Evolutionary conservation across 2,113 vertebrate species (phyloP), one percentile per base, ranked within the genome.

Genomic region (Parotia lawesii): DNA sequence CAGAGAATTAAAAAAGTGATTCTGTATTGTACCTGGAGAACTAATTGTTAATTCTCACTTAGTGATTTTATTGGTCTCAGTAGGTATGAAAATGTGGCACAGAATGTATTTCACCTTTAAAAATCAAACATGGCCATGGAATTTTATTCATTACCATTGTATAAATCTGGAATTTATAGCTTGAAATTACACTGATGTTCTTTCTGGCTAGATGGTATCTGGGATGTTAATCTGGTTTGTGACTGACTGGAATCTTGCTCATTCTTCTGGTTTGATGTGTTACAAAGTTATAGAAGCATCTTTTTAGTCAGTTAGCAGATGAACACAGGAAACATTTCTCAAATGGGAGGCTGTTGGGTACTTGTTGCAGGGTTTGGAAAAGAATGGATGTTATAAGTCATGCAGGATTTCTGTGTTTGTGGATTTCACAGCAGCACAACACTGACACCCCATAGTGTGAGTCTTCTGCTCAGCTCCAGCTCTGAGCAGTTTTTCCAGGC

Each of bases 371-470:
- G 19, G 13, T 80, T 89, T 7, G 11, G 56, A n/a, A 40, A 54
- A 79, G 7, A 38, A 15, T 0, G 2, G 40, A 6, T 54, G 3
- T 25, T 57, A 9, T 15, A 27, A 10, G 10, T 64, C 8, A 10
- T 2, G 3, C 27, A 72, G 62, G 37, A 10, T 50, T 75, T 82
- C 48, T 82, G 20, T 51, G 47, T 47, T 44, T 35, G 10, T n/a
- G 54, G 23, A 14, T n/a, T 79, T 69, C 15, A 23, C 8, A n/a
- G 62, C 35, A 65, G 33, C 45, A 8, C 56, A 31, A 18, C 31
- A 5, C 0, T 40, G 60, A 71, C 86, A 62, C 14, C 33, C 15
- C 0, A 0, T 6, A 51, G 18, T 0, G 0, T 50, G 47, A 20
- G 13, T 69, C 31, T 87, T 45, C 47, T 64, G 47, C 33, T 66